Evolutionary conservation across 2,113 vertebrate genomes (phyloP).

Genomic region (Nycticebus coucang): DNA sequence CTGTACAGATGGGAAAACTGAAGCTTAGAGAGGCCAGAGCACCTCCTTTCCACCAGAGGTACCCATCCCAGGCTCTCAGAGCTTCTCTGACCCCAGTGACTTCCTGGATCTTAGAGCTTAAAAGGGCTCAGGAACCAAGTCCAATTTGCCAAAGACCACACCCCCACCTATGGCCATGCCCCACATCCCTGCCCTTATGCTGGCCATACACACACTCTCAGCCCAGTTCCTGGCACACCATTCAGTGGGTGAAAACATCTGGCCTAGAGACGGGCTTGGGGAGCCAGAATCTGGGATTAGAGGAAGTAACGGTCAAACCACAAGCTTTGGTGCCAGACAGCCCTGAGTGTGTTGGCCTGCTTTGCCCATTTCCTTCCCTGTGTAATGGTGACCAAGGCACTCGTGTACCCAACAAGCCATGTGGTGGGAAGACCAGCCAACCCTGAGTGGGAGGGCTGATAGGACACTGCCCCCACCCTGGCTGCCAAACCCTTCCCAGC

Average conservation of each 20-base stretch:
- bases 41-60: neutral
- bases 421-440: neutral
- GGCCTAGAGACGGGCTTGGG: neutral
- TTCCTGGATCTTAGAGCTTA: neutral
- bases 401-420: too few relatives aligned
- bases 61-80: neutral
- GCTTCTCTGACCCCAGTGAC: neutral
- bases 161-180: neutral
- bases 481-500: neutral
- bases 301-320: neutral
- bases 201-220: neutral
- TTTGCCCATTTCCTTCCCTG: neutral
- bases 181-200: too few relatives aligned
- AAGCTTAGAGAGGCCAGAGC: neutral
- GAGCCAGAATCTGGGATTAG: neutral
- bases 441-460: neutral
- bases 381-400: rapidly evolving
- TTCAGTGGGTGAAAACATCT: too few relatives aligned
- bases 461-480: neutral
- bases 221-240: neutral
- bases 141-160: neutral
- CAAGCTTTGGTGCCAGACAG: neutral
- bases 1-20: neutral
- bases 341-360: neutral
- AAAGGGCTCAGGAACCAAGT: neutral